Conservation (phyloP, 2,797 vertebrate genomes). For the Varecia variegata region DNA sequence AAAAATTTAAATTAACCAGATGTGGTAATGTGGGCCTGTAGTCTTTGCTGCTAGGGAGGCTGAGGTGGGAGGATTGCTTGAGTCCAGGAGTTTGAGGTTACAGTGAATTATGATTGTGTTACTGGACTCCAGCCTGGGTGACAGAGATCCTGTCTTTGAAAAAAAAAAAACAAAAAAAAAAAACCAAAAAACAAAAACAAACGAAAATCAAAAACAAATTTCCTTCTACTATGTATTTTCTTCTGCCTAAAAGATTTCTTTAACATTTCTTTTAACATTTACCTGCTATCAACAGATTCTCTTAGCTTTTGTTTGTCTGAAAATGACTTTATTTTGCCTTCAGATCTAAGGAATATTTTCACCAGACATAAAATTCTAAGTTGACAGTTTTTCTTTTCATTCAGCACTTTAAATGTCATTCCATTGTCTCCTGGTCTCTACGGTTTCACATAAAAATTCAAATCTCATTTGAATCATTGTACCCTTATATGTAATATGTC, state of each 20-base stretch:
- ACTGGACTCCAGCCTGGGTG: background rate
- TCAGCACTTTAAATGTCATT: background rate
- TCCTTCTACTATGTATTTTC: background rate
- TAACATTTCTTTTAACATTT: background rate
- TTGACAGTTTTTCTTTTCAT: background rate
- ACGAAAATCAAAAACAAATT: background rate
- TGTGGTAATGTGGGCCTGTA: background rate
- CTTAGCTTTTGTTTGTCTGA: background rate
- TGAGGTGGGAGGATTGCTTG: background rate
- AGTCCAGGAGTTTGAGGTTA: background rate
- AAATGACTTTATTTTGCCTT: background rate
- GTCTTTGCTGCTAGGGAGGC: background rate
- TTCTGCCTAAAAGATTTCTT: background rate
- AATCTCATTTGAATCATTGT: background rate
- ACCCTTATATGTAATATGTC: background rate
- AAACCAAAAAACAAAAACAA: too few relatives aligned
- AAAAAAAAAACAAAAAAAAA: background rate
- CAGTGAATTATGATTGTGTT: background rate
- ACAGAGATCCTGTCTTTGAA: background rate
- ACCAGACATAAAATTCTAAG: background rate
- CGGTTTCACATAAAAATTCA: background rate
- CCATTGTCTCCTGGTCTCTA: background rate
- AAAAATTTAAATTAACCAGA: background rate
- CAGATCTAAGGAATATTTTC: background rate
- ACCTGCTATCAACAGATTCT: background rate